These are phyloP conservation scores for Triplophysa dalaica DNA, from an alignment of 2,113 vertebrate genomes.

Conservation along the genomic window DNA sequence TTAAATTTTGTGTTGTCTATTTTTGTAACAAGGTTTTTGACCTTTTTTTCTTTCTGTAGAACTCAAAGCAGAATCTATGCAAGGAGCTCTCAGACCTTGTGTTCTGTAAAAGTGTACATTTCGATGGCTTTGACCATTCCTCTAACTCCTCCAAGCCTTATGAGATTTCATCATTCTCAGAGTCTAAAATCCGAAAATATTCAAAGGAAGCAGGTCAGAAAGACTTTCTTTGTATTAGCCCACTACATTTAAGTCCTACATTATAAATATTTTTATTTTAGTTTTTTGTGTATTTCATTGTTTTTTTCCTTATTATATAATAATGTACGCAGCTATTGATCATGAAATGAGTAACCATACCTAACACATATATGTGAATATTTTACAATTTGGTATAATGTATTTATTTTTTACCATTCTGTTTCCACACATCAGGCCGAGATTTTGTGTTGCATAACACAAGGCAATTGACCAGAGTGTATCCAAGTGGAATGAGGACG, in stretches of 20 bases:
- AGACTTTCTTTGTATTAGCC: neutral
- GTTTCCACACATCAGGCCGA: constrained; percentile 53
- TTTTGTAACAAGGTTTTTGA: neutral
- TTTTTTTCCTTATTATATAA: no score
- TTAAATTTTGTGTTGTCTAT: neutral
- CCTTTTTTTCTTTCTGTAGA: constrained; percentile 65
- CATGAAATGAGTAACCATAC: no score
- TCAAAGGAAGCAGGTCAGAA: constrained; percentile 82
- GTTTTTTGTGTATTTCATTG: neutral
- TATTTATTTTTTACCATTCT: neutral
- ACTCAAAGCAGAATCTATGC: constrained; percentile 78
- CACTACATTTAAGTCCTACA: no score
- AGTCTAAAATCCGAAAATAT: constrained; percentile 84
- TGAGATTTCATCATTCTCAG: constrained; percentile 89
- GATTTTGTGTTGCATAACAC: constrained; percentile 88
- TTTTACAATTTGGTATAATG: neutral
- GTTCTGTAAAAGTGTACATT: constrained; percentile 89
- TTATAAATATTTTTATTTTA: no score
- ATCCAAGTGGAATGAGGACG: constrained; percentile 87
- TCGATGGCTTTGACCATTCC: constrained; percentile 81
- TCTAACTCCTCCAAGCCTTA: constrained; percentile 74
- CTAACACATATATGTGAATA: neutral
- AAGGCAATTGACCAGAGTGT: constrained; percentile 86
- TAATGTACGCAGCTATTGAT: no score
- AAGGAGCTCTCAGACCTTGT: constrained; percentile 82